Conservation (phyloP, 2,888 invertebrate genomes). For the Agrochola lota region DNA sequence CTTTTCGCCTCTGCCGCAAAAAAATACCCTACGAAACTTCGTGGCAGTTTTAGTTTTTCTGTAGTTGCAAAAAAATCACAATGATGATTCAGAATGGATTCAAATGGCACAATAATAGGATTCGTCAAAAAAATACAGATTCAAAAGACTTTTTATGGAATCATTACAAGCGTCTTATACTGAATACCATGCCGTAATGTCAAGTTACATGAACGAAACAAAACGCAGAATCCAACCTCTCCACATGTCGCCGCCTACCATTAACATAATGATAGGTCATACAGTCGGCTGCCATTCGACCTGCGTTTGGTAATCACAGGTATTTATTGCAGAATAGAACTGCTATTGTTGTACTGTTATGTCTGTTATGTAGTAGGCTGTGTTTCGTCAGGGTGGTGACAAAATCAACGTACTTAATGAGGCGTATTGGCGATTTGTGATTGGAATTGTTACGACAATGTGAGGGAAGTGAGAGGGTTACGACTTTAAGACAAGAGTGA, state of each 20-base stretch:
- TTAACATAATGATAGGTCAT: constrained; percentile 53
- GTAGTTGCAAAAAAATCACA: constrained; percentile 21
- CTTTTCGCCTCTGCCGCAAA: constrained; percentile 4
- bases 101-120: neutral
- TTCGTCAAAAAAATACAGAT: neutral
- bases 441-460: constrained; percentile 37
- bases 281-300: constrained; percentile 23
- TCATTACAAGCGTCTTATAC: neutral
- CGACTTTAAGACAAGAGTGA: neutral
- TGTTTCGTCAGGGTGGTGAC: constrained; percentile 50
- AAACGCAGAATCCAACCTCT: constrained; percentile 10
- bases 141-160: neutral
- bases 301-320: constrained; percentile 59
- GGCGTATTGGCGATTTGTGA: constrained; percentile 16
- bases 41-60: neutral
- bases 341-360: constrained; percentile 49
- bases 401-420: constrained; percentile 24
- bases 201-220: constrained; percentile 34
- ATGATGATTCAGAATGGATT: constrained; percentile 2
- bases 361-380: constrained; percentile 42
- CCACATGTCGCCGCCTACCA: constrained; percentile 37
- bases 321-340: constrained; percentile 54
- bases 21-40: constrained; percentile 10
- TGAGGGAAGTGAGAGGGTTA: constrained; percentile 9
- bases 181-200: constrained; percentile 15